Evolutionary conservation across 2,113 vertebrate species (phyloP).

Genomic region (Varanus salvator): DNA sequence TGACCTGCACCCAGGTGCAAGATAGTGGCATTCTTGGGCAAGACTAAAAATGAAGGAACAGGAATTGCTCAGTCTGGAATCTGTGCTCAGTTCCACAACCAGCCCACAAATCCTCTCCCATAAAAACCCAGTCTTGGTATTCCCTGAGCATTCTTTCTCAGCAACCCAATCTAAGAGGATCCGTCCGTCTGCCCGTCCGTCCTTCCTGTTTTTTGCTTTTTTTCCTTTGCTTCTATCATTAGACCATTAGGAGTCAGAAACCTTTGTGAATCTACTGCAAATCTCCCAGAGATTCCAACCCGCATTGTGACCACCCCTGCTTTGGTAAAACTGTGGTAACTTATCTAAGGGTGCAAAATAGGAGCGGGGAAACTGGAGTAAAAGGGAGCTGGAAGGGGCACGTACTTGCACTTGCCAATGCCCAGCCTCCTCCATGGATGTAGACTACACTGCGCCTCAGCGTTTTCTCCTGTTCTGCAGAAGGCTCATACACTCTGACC

Average conservation of each 20-base stretch:
- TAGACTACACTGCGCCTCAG: constrained; percentile 87
- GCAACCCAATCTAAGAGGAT: neutral
- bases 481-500: constrained; percentile 87
- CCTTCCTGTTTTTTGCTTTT: no score
- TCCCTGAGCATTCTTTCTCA: neutral
- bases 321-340: neutral
- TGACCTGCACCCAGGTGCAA: no score
- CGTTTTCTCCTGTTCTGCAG: constrained; percentile 59
- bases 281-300: neutral
- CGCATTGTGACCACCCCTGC: neutral
- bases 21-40: no score
- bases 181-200: no score
- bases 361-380: no score
- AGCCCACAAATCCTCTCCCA: neutral
- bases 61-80: no score
- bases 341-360: neutral
- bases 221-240: no score
- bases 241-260: neutral
- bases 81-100: no score
- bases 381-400: constrained; percentile 31
- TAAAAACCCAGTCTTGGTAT: neutral
- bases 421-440: constrained; percentile 96
- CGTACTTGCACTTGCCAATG: constrained; percentile 89
- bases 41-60: no score
- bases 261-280: neutral